A percentile compares a stretch with the other conserved stretches of the same genome.
Conservation (phyloP, 1,140 invertebrate species). For the Zaprionus lachaisei region DNA sequence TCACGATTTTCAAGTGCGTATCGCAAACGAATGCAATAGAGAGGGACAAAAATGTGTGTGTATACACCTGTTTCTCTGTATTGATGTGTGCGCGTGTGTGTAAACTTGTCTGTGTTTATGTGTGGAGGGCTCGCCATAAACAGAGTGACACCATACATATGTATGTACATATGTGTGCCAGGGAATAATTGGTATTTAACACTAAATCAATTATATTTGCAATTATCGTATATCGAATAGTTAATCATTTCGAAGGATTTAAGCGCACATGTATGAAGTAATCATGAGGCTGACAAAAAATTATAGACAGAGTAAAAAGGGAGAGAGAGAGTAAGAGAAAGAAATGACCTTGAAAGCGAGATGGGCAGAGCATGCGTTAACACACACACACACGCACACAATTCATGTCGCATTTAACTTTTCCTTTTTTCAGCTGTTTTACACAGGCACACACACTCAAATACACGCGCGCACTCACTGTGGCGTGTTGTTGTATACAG, state of each 20-base stretch:
- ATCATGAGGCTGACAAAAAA: constrained; percentile 42
- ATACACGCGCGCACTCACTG: not conserved
- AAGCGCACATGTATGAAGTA: constrained; percentile 71
- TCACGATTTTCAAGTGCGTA: constrained; percentile 76
- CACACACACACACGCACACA: constrained; percentile 14
- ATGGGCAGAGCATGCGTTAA: constrained; percentile 21
- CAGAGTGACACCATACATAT: not conserved
- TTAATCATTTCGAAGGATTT: not conserved
- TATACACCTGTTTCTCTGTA: not conserved
- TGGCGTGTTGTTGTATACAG: constrained; percentile 19
- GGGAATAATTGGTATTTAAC: not conserved
- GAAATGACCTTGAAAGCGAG: constrained; percentile 70
- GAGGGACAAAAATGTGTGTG: not conserved
- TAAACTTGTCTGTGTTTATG: not conserved
- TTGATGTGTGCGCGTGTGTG: not conserved
- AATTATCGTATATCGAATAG: not conserved
- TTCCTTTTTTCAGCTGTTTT: constrained; percentile 35
- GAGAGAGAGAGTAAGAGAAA: constrained; percentile 16
- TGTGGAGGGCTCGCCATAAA: constrained; percentile 23
- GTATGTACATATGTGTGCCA: not conserved
- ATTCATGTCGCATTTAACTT: constrained; percentile 37
- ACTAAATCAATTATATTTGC: not conserved
- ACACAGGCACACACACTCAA: constrained; percentile 15
- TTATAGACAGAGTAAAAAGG: constrained; percentile 13
- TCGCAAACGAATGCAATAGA: constrained; percentile 4